Base-by-base conservation (phyloP, 1,140 invertebrate genomes). In the Matsumurasca onukii region DNA sequence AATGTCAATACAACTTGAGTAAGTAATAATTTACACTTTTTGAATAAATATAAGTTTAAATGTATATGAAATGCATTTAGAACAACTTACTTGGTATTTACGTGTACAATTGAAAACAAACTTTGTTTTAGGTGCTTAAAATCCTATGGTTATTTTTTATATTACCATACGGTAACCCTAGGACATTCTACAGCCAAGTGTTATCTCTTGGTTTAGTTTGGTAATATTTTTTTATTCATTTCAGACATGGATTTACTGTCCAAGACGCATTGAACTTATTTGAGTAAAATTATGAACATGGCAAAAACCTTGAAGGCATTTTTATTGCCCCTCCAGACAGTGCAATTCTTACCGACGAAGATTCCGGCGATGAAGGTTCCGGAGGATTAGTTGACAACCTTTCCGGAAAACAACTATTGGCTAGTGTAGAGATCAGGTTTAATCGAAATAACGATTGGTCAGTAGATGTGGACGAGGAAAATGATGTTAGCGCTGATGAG, bases 341-440 rank as follows among this genome's bases (percentile, higher is more conserved):
- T 24, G 45, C 49, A 31, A 52, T 48, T 22, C 29, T 70, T 13
- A 68, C 69, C 15, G 70, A 74, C 25, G 70, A 70, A 49, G 72
- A 72, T 61, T 71, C 70, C 27, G 73, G 29, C n/a, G 73, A 73
- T 57, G 72, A 74, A 68, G 66, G 65, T 59, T 24, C 45, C 65
- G 73, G 72, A 13, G 72, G 72, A 12, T 65, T 70, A 34, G 9
- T 69, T 1, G 72, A 74, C 68, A 73, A 73, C 71, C 31, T 74
- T 29, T 52, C 66, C 22, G 61, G 66, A 34, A 66, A 31, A 24
- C 68, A 73, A 67, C 31, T 74, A 17, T 39, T 49, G 20, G 61
- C 73, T 52, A 22, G 13, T 25, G 72, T 68, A 29, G 51, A 70
- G 61, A 55, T 74, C 70, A 45, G 39, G 62, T 66, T 52, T 29